Conservation (phyloP, 2,113 vertebrate genomes). For the Cervus canadensis region DNA sequence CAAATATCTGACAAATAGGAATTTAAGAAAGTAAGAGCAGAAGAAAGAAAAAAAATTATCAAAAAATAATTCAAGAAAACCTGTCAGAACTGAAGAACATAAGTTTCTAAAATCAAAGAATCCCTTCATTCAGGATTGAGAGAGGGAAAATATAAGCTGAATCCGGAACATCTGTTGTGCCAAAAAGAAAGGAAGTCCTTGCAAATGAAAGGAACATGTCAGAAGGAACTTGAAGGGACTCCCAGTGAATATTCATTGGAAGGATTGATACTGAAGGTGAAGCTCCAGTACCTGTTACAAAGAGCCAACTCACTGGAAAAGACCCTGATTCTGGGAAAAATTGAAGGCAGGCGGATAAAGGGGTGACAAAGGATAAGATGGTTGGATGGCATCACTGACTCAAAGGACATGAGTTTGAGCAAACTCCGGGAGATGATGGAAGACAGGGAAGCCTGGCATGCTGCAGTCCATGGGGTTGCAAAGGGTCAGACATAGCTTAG, state of each 20-base stretch:
- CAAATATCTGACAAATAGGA: neutral
- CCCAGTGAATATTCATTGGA: neutral
- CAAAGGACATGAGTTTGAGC: neutral
- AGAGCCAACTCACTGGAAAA: neutral
- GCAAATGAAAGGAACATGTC: neutral
- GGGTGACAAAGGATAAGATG: neutral
- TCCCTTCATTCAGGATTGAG: neutral
- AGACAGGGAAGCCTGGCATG: neutral
- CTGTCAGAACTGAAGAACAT: neutral
- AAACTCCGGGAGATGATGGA: neutral
- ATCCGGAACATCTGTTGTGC: neutral
- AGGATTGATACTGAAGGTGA: neutral
- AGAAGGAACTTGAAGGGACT: neutral
- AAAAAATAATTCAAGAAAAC: neutral
- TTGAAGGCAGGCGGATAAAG: neutral
- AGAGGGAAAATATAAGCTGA: neutral
- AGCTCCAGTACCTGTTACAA: neutral
- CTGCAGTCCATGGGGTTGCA: neutral
- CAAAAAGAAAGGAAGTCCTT: neutral
- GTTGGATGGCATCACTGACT: neutral
- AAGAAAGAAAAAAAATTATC: neutral
- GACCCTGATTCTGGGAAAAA: neutral
- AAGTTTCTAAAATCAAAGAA: neutral
- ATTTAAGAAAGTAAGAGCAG: neutral
- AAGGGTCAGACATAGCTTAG: neutral